Conservation (phyloP, 1,140 invertebrate genomes). For the Leucophenga varia region DNA sequence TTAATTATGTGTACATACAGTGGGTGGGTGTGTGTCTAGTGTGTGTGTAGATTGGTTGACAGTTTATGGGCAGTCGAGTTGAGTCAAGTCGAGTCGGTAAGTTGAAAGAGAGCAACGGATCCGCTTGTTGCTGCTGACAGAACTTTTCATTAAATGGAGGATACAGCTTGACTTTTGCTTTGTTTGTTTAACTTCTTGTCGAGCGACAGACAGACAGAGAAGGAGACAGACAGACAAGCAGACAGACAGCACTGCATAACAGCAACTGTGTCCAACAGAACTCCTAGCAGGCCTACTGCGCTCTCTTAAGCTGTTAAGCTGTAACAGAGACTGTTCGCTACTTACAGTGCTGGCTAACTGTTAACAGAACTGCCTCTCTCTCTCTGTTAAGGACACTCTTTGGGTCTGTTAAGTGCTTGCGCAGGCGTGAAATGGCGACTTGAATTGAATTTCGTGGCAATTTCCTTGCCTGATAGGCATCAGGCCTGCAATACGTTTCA, state of each 20-base stretch:
- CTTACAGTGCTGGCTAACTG: too few species aligned
- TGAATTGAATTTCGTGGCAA: slow-evolving; percentile 42
- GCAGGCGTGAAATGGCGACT: slow-evolving; percentile 26
- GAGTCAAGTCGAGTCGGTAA: slow-evolving; percentile 7
- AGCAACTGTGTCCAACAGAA: slow-evolving; percentile 9
- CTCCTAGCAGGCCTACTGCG: too few species aligned
- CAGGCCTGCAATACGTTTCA: slow-evolving; percentile 35
- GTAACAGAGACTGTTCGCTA: too few species aligned
- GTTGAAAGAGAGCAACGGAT: slow-evolving; percentile 1
- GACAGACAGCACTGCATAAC: slow-evolving; percentile 3
- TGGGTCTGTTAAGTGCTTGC: slow-evolving; percentile 10
- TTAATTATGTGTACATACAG: slow-evolving; percentile 42
- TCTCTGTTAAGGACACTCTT: too few species aligned
- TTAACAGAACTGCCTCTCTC: slow-evolving; percentile 12
- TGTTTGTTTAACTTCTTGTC: slow-evolving; percentile 49
- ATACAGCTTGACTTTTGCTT: slow-evolving; percentile 47
- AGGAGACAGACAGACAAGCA: slow-evolving; percentile 3
- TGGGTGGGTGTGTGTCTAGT: slow-evolving; percentile 6
- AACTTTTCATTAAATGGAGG: slow-evolving; percentile 40
- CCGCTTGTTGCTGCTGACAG: slow-evolving; percentile 33
- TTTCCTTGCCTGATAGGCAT: slow-evolving; percentile 39
- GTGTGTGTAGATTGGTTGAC: slow-evolving; percentile 21
- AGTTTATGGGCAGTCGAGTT: slow-evolving; percentile 30
- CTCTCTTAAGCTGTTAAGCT: too few species aligned
- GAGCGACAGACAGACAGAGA: slow-evolving; percentile 24